Evolutionary conservation across 2,113 vertebrate genomes (phyloP).

Genomic region (Odocoileus hemionus): DNA sequence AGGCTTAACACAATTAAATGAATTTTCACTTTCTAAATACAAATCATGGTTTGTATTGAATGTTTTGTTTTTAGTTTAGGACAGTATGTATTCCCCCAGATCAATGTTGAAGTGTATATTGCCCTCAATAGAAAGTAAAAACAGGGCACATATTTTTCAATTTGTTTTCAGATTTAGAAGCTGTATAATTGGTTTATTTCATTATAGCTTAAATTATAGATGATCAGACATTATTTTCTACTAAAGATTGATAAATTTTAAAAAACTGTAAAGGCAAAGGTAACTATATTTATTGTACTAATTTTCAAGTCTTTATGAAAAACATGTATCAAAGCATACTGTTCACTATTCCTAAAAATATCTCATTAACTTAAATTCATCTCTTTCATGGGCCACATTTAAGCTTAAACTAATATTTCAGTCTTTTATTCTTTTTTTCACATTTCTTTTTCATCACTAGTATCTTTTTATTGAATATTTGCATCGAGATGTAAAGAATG

Average conservation of each 20-base stretch:
- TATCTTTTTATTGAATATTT: background rate
- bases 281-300: background rate
- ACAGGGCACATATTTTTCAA: background rate
- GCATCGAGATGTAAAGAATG: background rate
- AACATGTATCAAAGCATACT: background rate
- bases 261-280: background rate
- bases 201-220: background rate
- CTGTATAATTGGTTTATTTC: background rate
- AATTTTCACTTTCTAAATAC: background rate
- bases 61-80: background rate
- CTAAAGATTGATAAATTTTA: background rate
- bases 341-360: background rate
- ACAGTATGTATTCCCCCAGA: background rate
- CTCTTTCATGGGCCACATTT: background rate
- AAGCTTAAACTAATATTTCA: background rate
- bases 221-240: background rate
- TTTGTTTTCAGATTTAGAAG: background rate
- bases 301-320: background rate
- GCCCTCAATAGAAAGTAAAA: background rate
- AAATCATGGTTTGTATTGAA: background rate
- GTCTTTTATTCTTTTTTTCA: background rate
- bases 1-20: background rate
- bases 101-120: background rate
- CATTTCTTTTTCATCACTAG: background rate
- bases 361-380: background rate